Base-by-base conservation (phyloP, 2,888 invertebrate genomes). In the Melanotus villosus region DNA sequence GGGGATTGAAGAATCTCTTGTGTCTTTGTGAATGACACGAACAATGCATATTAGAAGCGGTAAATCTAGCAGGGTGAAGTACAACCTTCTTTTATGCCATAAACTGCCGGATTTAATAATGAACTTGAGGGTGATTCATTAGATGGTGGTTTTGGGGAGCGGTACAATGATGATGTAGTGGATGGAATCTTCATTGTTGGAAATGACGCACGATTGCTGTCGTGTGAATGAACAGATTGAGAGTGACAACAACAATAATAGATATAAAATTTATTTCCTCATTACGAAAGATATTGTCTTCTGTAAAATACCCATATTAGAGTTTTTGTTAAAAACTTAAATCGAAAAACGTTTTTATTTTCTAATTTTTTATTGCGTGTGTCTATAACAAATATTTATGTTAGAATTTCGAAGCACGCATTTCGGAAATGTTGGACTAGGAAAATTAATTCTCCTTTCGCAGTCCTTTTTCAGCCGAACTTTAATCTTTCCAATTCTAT, bases 71-170 rank as follows among this genome's bases (percentile, higher is more conserved):
- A 38, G 47, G 47, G 50, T 58, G 50, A 45, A 58, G 66, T 66
- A 54, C 50, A 66, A 66, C 54, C 59, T 50, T 59, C 66, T 66
- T 66, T 66, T 66, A 52, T 52, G 52, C 41, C 54, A 43, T 18
- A 30, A 23, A 52, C 52, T 19, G 52, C 52, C 52, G 52, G 52
- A 52, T 52, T 52, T 52, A 32, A 52, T 52, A 52, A 52, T 52
- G 26, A 66, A 66, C 38, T 52, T 43, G 66, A 59, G 47, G n/a
- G 56, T 66, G 66, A 66, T 66, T 66, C 66, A 66, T 66, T 66
- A 66, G 50, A 38, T 41, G 21, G 50, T 19, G 60, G 59, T 41
- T 65, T 34, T 66, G 36, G 38, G 59, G 43, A 41, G 66, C 52
- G 32, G 50, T 32, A 52, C 32, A 52, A 52, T 52, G 30, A 52